These are phyloP conservation scores for Acleris holmiana DNA, from an alignment of 2,888 invertebrate genomes.

Conservation along the genomic window DNA sequence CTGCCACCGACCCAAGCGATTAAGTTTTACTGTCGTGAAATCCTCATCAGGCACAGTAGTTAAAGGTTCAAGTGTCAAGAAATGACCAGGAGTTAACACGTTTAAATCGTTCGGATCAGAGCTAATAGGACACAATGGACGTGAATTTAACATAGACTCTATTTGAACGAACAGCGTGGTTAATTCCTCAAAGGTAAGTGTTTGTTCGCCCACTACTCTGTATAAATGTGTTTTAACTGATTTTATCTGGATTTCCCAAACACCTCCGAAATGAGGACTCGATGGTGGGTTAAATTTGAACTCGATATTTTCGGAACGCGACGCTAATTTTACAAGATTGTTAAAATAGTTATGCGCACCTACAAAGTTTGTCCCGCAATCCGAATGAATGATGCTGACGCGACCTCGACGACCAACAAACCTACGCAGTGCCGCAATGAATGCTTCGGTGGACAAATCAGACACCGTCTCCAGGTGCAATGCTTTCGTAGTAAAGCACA, in stretches of 20 bases:
- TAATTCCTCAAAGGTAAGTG: conserved; percentile 34
- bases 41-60: conserved; percentile 8
- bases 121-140: conserved; percentile 21
- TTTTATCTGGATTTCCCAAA: conserved; percentile 37
- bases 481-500: conserved; percentile 11
- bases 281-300: conserved; percentile 27
- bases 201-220: conserved; percentile 3
- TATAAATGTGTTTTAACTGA: conserved; percentile 8
- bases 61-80: conserved; percentile 9
- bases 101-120: conserved; percentile 18
- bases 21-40: not conserved
- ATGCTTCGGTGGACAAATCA: conserved; percentile 27
- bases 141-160: conserved; percentile 30
- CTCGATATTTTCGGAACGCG: not conserved
- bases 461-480: conserved; percentile 29
- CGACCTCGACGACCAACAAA: conserved; percentile 31
- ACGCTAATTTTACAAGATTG: not conserved
- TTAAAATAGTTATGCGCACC: not conserved
- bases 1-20: conserved; percentile 29
- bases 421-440: conserved; percentile 29
- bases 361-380: conserved; percentile 29
- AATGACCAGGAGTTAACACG: conserved; percentile 9
- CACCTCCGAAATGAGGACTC: conserved; percentile 38
- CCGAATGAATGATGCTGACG: conserved; percentile 26
- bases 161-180: conserved; percentile 33